A percentile compares a stretch with the other conserved stretches of the same genome.
Conservation (phyloP, 92 coral and sea anemone genomes). For the Porites rus region DNA sequence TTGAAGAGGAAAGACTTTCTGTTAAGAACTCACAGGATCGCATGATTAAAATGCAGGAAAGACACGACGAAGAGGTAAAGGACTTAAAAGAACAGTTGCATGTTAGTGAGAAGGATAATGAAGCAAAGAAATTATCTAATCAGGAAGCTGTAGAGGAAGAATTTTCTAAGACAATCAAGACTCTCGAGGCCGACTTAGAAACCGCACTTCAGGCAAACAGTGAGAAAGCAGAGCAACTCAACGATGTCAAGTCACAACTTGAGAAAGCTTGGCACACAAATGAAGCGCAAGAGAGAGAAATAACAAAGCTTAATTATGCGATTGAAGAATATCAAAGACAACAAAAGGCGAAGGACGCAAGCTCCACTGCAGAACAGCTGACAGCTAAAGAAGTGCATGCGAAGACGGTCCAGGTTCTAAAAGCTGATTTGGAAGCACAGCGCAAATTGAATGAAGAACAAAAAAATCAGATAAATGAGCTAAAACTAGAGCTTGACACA, state of each 20-base stretch:
- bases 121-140: not conserved
- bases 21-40: constrained; percentile 69
- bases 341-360: constrained; percentile 12
- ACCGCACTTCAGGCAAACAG: constrained; percentile 59
- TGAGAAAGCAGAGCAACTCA: constrained; percentile 32
- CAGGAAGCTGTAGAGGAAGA: constrained; percentile 17
- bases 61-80: constrained; percentile 56
- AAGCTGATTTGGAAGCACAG: constrained; percentile 28
- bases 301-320: constrained; percentile 14
- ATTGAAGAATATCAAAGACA: constrained; percentile 25
- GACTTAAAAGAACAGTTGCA: constrained; percentile 49
- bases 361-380: constrained; percentile 25
- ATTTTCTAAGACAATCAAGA: constrained; percentile 41
- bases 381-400: constrained; percentile 34
- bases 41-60: constrained; percentile 50
- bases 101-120: constrained; percentile 28
- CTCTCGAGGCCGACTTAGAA: constrained; percentile 63
- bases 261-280: constrained; percentile 41
- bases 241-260: constrained; percentile 36
- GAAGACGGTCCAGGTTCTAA: constrained; percentile 19
- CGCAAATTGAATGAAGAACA: constrained; percentile 19
- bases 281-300: constrained; percentile 21
- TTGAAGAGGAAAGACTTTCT: constrained; percentile 72
- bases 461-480: constrained; percentile 15
- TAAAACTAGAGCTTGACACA: constrained; percentile 35